A percentile compares a stretch with the other conserved stretches of the same genome.
Conservation (phyloP, 23 tunicate species). For the Halocynthia roretzi region DNA sequence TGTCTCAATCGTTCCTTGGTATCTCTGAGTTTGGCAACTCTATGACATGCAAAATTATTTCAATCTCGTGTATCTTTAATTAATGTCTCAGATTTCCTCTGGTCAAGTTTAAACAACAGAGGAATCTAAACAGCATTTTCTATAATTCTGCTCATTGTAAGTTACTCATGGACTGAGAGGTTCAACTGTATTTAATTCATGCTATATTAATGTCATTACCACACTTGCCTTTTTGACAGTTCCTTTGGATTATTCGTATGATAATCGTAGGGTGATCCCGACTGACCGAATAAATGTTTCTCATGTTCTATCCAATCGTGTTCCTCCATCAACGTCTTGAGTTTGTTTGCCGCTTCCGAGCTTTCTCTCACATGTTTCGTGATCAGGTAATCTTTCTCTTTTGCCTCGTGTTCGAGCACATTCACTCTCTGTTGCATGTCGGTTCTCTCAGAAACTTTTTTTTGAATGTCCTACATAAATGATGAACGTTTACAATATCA, state of each 20-base stretch:
- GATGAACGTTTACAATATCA: neutral
- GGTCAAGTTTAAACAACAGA: too few species aligned
- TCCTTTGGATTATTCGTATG: constrained; percentile 74
- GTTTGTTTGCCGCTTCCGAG: constrained; percentile 56
- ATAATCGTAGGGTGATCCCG: constrained; percentile 79
- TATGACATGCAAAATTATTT: neutral
- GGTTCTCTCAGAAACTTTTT: constrained; percentile 11
- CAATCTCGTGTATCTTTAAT: too few species aligned
- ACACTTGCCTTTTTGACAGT: constrained; percentile 24
- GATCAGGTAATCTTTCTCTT: constrained; percentile 47
- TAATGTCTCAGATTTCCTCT: too few species aligned
- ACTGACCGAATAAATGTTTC: constrained; percentile 42
- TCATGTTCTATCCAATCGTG: constrained; percentile 86
- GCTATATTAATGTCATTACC: too few species aligned
- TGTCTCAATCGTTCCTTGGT: constrained; percentile 51
- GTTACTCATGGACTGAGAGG: too few species aligned
- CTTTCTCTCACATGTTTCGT: constrained; percentile 51
- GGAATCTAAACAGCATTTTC: too few species aligned
- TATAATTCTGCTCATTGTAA: too few species aligned
- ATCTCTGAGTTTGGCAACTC: constrained; percentile 57
- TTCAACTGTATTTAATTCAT: too few species aligned
- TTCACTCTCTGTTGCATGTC: constrained; percentile 20
- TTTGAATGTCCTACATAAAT: constrained; percentile 18
- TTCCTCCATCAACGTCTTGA: constrained; percentile 43
- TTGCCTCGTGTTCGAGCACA: constrained; percentile 3